A percentile compares a stretch with the other conserved stretches of the same genome.
Evolutionary conservation across 2,113 vertebrate genomes (phyloP).

Genomic region (Periophthalmus modestus): DNA sequence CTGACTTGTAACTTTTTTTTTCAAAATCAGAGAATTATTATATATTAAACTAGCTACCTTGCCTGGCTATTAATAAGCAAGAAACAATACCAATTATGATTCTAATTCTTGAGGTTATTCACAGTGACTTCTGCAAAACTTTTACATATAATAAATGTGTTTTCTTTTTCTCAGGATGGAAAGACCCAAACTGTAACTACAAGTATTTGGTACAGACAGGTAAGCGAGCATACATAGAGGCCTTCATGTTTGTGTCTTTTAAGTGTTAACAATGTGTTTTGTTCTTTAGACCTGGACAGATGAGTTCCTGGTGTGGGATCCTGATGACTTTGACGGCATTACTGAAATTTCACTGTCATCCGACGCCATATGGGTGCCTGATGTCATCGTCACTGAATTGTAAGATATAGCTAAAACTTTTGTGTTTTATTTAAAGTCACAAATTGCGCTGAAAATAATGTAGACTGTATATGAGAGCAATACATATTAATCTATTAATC

Average conservation of each 20-base stretch:
- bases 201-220: slow-evolving; percentile 86
- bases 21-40: too few species aligned
- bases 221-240: slow-evolving; percentile 35
- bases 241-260: background rate
- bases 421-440: background rate
- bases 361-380: slow-evolving; percentile 81
- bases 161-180: slow-evolving; percentile 76
- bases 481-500: too few species aligned
- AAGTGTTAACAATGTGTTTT: background rate
- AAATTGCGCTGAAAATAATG: too few species aligned
- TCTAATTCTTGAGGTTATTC: too few species aligned
- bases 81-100: too few species aligned
- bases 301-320: slow-evolving; percentile 85
- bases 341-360: slow-evolving; percentile 83
- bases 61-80: too few species aligned
- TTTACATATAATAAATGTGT: background rate
- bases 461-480: too few species aligned
- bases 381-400: slow-evolving; percentile 82
- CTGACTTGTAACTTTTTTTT: too few species aligned
- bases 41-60: too few species aligned
- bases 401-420: slow-evolving; percentile 52
- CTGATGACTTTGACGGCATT: slow-evolving; percentile 81
- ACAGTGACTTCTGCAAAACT: too few species aligned
- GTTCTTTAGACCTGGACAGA: slow-evolving; percentile 81
- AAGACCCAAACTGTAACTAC: slow-evolving; percentile 86